Percentiles rank a stretch among this genome's conserved stretches.
Evolutionary conservation across 2,888 invertebrate genomes (phyloP).

Genomic region (Chromoteleia sp.): DNA sequence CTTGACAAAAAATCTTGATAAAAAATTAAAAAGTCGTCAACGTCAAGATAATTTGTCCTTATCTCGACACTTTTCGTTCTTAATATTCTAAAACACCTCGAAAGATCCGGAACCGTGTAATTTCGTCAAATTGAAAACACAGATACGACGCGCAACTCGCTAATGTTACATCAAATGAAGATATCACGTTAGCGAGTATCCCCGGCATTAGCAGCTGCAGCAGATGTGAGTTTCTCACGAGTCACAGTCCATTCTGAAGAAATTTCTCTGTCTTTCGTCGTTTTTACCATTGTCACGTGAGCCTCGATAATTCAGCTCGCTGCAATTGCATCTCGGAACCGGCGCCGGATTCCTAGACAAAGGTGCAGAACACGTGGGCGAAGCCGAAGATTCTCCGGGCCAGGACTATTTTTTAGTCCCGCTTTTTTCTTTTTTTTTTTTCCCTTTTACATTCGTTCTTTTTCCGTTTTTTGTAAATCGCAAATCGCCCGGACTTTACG

Average conservation of each 20-base stretch:
- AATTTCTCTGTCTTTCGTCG: slow-evolving; percentile 53
- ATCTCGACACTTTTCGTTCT: slow-evolving; percentile 28
- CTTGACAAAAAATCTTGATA: slow-evolving; percentile 14
- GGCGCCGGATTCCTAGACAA: slow-evolving; percentile 57
- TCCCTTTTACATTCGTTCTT: neutral
- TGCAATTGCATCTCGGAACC: slow-evolving; percentile 63
- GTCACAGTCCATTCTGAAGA: slow-evolving; percentile 55
- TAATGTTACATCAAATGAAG: slow-evolving; percentile 63
- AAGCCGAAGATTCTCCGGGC: slow-evolving; percentile 60
- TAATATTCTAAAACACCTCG: slow-evolving; percentile 31
- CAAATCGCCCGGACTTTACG: slow-evolving; percentile 74
- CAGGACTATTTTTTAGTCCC: slow-evolving; percentile 10
- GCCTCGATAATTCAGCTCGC: slow-evolving; percentile 45
- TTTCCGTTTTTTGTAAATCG: slow-evolving; percentile 70
- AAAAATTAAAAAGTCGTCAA: neutral
- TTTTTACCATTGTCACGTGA: slow-evolving; percentile 65
- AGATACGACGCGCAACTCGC: slow-evolving; percentile 41
- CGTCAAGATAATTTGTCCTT: slow-evolving; percentile 13
- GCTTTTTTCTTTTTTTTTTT: neutral
- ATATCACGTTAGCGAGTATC: slow-evolving; percentile 64
- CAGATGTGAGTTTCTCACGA: slow-evolving; percentile 71
- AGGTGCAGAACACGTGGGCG: slow-evolving; percentile 53
- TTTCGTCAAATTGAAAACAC: slow-evolving; percentile 58
- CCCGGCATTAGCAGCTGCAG: slow-evolving; percentile 60
- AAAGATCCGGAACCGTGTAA: slow-evolving; percentile 43